phyloP scores from a whole-genome alignment of 2,888 invertebrate genomes.

The Andrena haemorrhoa region DNA sequence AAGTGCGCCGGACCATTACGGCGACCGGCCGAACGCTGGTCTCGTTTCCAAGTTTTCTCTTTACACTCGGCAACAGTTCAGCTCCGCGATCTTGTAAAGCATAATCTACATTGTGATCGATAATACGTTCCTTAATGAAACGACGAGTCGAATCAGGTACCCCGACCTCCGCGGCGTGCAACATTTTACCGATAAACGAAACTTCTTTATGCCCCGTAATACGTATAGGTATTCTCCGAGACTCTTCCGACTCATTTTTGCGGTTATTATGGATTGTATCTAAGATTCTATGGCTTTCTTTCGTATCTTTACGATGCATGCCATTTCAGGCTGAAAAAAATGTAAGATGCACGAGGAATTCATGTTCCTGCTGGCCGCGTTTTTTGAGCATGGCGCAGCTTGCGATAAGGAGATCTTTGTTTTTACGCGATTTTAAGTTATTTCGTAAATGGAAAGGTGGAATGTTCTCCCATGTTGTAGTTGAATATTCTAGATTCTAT shows the following conservation, averaged over 20 bases:
- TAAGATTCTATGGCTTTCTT: neutral
- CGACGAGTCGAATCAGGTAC: conserved; percentile 11
- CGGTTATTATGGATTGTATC: too few relatives aligned
- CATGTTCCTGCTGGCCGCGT: too few relatives aligned
- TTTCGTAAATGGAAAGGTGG: too few relatives aligned
- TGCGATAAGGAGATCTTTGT: too few relatives aligned
- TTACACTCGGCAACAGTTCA: conserved; percentile 34
- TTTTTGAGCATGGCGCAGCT: too few relatives aligned
- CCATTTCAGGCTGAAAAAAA: neutral
- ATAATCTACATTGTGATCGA: conserved; percentile 39
- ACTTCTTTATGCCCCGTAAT: neutral
- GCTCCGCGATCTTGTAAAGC: conserved; percentile 9
- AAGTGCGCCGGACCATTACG: conserved; percentile 25
- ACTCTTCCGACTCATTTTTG: neutral
- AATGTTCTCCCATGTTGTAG: too few relatives aligned
- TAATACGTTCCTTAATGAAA: conserved; percentile 31
- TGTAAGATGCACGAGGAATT: neutral
- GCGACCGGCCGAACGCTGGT: conserved; percentile 7
- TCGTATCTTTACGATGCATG: neutral
- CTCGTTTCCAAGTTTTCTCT: conserved; percentile 29
- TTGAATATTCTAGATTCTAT: too few relatives aligned
- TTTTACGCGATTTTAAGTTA: too few relatives aligned
- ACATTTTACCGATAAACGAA: conserved; percentile 1
- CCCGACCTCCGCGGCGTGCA: neutral
- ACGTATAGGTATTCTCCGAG: neutral